These are phyloP conservation scores for Cygnus olor DNA, from an alignment of 2,797 vertebrate species.

Conservation along the genomic window DNA sequence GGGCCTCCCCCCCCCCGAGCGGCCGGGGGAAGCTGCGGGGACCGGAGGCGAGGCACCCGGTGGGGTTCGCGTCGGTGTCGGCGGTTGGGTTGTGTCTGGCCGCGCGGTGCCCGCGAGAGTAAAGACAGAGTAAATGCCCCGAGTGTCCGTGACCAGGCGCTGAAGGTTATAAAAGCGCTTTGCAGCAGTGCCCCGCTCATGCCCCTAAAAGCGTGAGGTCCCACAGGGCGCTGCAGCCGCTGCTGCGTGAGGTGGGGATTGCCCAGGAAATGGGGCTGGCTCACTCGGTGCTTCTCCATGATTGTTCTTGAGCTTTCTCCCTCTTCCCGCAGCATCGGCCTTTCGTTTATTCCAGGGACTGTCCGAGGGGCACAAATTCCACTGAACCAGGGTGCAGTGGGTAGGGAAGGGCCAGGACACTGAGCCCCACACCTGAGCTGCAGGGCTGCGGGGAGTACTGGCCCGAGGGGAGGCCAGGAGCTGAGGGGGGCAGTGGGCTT, in stretches of 20 bases:
- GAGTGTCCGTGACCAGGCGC: fast-evolving
- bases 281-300: fast-evolving
- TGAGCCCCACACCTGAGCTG: too few species aligned
- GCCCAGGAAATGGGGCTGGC: fast-evolving
- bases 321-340: too few species aligned
- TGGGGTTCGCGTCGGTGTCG: too few species aligned
- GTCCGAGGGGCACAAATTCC: fast-evolving
- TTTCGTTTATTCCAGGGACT: not conserved
- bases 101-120: not conserved
- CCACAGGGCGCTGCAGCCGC: not conserved
- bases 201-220: fast-evolving
- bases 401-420: too few species aligned
- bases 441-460: too few species aligned
- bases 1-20: not conserved
- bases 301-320: not conserved
- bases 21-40: not conserved
- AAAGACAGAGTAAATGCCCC: not conserved
- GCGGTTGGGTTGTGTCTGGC: not conserved
- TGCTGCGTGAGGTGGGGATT: not conserved
- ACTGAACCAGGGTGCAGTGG: fast-evolving
- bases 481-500: not conserved
- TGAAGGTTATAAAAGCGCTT: not conserved
- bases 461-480: not conserved
- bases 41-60: too few species aligned
- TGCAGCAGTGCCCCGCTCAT: not conserved